Conservation (phyloP, 2,797 vertebrate species). For the Coracias cyanogaster region DNA sequence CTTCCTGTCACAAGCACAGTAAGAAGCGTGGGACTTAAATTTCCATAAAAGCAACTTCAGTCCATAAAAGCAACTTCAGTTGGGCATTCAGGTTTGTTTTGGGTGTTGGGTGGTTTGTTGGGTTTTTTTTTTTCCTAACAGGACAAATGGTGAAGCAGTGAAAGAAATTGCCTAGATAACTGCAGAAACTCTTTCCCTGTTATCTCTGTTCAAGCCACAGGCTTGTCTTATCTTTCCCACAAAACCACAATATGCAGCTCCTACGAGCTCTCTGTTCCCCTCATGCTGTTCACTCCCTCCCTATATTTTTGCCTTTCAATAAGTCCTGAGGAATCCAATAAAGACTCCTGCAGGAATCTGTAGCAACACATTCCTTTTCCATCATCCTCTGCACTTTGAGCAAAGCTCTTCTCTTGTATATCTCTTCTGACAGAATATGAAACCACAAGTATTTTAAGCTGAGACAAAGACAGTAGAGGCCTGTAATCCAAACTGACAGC, state of each 20-base stretch:
- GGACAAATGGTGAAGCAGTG: background rate
- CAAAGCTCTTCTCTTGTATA: conserved; percentile 50
- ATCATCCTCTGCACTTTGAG: conserved; percentile 54
- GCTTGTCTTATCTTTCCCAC: conserved; percentile 30
- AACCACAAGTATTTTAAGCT: conserved; percentile 81
- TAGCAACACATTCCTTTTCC: conserved; percentile 68
- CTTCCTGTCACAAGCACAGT: background rate
- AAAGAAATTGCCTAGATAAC: conserved; percentile 24
- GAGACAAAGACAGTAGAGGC: conserved; percentile 73
- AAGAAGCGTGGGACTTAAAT: background rate
- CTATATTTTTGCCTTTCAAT: background rate
- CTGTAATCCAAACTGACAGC: conserved; percentile 82
- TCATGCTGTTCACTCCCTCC: background rate
- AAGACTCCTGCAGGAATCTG: conserved; percentile 53
- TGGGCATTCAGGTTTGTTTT: background rate
- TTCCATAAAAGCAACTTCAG: too few species aligned
- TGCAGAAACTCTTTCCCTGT: background rate
- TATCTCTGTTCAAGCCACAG: conserved; percentile 13
- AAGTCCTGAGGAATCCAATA: conserved; percentile 42
- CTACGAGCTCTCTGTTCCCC: background rate
- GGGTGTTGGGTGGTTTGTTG: background rate
- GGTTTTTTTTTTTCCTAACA: background rate
- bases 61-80: background rate
- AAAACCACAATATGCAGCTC: background rate
- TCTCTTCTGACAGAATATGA: conserved; percentile 75